Evolutionary conservation across 2,797 vertebrate species (phyloP).

Genomic region (Prionace glauca): DNA sequence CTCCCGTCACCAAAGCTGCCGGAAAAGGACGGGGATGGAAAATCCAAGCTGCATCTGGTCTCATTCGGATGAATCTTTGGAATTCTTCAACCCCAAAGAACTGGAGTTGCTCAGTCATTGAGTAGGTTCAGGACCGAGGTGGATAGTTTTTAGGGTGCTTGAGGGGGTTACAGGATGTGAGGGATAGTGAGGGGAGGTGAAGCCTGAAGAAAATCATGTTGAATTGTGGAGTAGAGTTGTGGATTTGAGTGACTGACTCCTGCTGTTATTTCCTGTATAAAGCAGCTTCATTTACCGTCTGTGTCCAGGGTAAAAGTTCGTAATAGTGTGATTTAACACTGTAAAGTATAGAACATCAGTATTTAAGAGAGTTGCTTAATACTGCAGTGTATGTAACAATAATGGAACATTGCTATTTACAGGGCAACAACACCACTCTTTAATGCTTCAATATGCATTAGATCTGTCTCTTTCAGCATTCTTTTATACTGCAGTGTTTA

Average conservation of each 20-base stretch:
- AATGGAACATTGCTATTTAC: not conserved
- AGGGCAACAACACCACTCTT: not conserved
- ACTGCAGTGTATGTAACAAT: not conserved
- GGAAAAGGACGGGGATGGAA: no score
- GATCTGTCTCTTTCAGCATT: not conserved
- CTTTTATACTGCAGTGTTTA: not conserved
- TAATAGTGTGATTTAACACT: not conserved
- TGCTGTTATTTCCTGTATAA: not conserved
- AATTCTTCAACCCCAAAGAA: not conserved
- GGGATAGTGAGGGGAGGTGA: not conserved
- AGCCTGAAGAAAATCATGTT: not conserved
- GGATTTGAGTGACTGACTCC: not conserved
- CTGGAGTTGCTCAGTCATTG: not conserved
- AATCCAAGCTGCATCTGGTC: no score
- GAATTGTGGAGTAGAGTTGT: not conserved
- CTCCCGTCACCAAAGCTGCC: no score
- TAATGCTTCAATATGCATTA: not conserved
- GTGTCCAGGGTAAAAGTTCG: not conserved
- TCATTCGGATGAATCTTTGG: no score
- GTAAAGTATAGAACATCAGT: not conserved
- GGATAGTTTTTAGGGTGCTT: not conserved
- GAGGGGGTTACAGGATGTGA: not conserved
- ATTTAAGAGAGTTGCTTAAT: not conserved
- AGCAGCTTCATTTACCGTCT: not conserved
- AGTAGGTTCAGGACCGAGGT: not conserved